A percentile compares a stretch with the other conserved stretches of the same genome.
Evolutionary conservation across 2,113 vertebrate genomes (phyloP).

Genomic region (Rhizomys pruinosus): DNA sequence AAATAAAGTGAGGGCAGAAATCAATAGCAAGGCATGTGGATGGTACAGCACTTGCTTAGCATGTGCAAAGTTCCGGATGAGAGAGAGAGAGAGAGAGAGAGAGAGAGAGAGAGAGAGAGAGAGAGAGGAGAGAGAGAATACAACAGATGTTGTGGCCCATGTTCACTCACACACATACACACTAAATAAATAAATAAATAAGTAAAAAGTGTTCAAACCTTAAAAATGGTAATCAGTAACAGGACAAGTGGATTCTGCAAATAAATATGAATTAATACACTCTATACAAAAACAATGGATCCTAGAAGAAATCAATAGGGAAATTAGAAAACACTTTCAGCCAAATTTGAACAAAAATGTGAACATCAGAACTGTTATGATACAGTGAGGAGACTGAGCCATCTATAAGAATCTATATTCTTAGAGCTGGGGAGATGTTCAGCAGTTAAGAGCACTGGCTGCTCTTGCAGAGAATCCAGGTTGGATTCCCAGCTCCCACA

Average conservation of each 20-base stretch:
- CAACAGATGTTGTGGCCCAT: neutral
- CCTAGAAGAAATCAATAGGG: neutral
- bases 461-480: too few species aligned
- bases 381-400: neutral
- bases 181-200: neutral
- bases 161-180: neutral
- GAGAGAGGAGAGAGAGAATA: too few species aligned
- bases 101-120: too few species aligned
- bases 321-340: conserved; percentile 6
- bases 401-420: neutral
- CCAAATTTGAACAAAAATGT: neutral
- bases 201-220: neutral
- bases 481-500: too few species aligned
- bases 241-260: neutral
- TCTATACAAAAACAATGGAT: neutral
- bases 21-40: neutral
- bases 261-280: neutral
- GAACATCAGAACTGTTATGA: neutral
- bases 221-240: neutral
- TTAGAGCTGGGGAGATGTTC: too few species aligned
- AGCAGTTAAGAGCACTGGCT: too few species aligned
- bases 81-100: too few species aligned
- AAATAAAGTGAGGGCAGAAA: neutral
- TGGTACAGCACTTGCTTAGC: neutral
- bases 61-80: neutral